Conservation (phyloP, 1,140 invertebrate genomes). For the Microplitis demolitor region DNA sequence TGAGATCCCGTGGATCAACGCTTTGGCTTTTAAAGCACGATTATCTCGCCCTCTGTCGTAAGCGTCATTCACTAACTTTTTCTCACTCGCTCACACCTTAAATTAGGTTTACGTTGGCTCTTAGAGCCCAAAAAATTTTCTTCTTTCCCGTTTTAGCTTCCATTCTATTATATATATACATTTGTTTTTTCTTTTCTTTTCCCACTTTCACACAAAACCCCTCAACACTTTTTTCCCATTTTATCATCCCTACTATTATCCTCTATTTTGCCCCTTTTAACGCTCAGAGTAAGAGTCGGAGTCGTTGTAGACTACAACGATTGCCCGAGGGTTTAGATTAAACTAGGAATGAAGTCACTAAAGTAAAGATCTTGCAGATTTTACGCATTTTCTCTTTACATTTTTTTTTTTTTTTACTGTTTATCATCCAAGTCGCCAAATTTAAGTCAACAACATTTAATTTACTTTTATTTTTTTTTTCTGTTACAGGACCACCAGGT, state of each 20-base stretch:
- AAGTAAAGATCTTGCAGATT: constrained; percentile 4
- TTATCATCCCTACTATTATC: not conserved
- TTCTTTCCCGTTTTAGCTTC: not conserved
- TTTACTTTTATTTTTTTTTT: constrained; percentile 36
- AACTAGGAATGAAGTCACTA: not conserved
- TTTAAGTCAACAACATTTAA: not conserved
- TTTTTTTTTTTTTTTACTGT: not conserved
- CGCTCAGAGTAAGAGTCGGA: not conserved
- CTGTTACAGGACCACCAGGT: constrained; percentile 69
- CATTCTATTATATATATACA: not conserved
- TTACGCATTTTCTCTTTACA: constrained; percentile 2
- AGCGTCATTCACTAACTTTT: not conserved
- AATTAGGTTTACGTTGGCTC: constrained; percentile 23
- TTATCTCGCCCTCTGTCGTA: constrained; percentile 11
- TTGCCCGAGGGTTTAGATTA: not conserved
- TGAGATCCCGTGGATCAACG: constrained; percentile 18
- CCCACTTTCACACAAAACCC: not conserved
- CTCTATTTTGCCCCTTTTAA: not conserved
- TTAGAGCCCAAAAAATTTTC: not conserved
- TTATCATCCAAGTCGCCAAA: not conserved
- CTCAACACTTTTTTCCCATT: not conserved
- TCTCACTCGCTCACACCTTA: constrained; percentile 14
- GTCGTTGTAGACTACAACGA: not conserved
- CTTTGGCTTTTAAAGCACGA: constrained; percentile 26
- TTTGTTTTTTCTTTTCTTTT: not conserved